Evolutionary conservation across 2,113 vertebrate species (phyloP).

Genomic region (Salvelinus fontinalis): DNA sequence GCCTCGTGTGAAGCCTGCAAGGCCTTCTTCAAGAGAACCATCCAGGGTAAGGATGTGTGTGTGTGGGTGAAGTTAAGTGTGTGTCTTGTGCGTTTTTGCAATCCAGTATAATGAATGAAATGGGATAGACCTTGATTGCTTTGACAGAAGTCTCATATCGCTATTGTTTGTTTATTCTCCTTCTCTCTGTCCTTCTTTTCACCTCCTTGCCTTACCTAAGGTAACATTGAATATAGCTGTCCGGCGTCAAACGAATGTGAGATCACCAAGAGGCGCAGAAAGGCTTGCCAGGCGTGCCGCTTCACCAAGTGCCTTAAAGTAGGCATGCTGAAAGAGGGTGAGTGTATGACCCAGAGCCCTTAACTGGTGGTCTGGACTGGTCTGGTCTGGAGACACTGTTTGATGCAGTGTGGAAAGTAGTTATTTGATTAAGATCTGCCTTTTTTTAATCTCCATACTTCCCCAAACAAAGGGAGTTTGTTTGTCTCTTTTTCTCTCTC

Average conservation of each 20-base stretch:
- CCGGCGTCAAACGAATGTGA: conserved; percentile 91
- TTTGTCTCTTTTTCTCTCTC: background rate
- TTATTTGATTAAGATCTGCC: background rate
- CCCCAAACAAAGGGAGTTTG: background rate
- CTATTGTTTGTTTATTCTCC: background rate
- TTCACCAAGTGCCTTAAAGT: conserved; percentile 95
- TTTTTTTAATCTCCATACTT: background rate
- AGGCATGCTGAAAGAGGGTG: conserved; percentile 93
- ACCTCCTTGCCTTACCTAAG: conserved; percentile 63
- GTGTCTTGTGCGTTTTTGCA: background rate
- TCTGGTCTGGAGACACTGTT: background rate
- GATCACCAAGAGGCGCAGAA: conserved; percentile 90
- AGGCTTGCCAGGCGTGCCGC: conserved; percentile 91
- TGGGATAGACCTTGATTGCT: background rate
- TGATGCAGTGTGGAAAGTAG: no score
- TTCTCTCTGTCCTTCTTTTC: background rate
- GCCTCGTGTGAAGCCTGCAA: conserved; percentile 92
- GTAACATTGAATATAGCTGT: conserved; percentile 92
- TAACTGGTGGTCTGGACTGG: background rate
- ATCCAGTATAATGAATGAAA: background rate
- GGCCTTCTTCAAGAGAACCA: conserved; percentile 93
- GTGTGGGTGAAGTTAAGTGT: background rate
- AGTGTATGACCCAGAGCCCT: conserved; percentile 24
- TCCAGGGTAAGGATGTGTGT: conserved; percentile 65
- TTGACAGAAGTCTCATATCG: background rate